Evolutionary conservation across 2,113 vertebrate genomes (phyloP), one percentile per base, ranked within the genome.

Genomic region (Psophia crepitans): DNA sequence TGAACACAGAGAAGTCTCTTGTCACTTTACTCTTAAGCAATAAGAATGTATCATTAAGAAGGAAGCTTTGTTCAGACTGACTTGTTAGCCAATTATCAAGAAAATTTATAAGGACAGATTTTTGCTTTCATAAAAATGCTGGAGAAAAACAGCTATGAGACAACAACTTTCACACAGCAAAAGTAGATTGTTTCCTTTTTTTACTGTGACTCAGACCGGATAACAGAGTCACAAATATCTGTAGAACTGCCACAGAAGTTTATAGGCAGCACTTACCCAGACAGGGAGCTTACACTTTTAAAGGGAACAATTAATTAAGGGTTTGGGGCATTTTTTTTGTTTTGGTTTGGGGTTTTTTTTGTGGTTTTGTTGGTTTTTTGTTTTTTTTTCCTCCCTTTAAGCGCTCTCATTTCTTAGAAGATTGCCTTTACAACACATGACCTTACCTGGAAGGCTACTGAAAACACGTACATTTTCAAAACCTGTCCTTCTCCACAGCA

Each of bases 21-120:
- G 4, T 20, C 57, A 24, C 5, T n/a, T 81, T 39, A 24, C 23
- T 66, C 58, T 56, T 37, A 68, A 70, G 28, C 0, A 0, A 37
- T 13, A 84, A 54, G 37, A 70, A 64, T n/a, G 23, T 24, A 57
- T 28, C 30, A 37, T 51, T 70, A 70, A 43, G 64, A 84, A 66
- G 7, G 41, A 80, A 66, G 16, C 8, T 70, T 27, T 76, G 11
- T 46, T 79, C 0, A 3, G 17, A 73, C 23, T 27, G 21, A 65
- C 20, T 69, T 65, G 6, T 24, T 66, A 70, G 41, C 22, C 68
- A 30, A 81, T 68, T 87, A 66, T 33, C 11, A 66, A 35, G 7
- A 37, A 85, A 61, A 69, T 70, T 30, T 69, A 26, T n/a, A 65
- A 57, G 27, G 16, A 46, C 33, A 70, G 11, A 24, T 7, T 39